Base-by-base conservation (phyloP, 1,140 invertebrate species). In the Mycetomoellerius zeteki region DNA sequence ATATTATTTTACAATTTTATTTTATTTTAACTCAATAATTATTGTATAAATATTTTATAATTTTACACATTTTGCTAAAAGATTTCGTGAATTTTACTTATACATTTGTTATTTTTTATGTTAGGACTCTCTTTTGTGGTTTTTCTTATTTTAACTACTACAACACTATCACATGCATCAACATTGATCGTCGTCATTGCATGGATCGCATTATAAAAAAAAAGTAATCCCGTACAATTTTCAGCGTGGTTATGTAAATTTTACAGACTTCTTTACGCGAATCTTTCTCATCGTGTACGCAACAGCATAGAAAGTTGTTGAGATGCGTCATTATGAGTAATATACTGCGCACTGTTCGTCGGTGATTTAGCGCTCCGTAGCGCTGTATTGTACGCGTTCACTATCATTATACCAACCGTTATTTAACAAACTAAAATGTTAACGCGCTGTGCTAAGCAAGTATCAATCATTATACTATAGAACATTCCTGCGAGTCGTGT, bases 381-480 rank as follows among this genome's bases (percentile, higher is more conserved):
- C 19, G 12, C 24, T n/a, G 67, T 72, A 14, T 62, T 75, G 24
- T 19, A 30, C 37, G 52, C 21, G 54, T 58, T 69, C 16, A 30
- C n/a, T 47, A 56, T 72, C 64, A 72, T 60, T 75, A 37, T 16
- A 60, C 27, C n/a, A 19, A 47, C 24, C 69, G n/a, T 85, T 77
- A 85, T 77, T 85, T 62, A 75, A 85, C 24, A 58, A 73, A 72
- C 58, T 85, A 56, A 73, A 85, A 85, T 62, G 47, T 80, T 37
- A 6, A 10, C 65, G 24, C 43, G 60, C n/a, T 8, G 30, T 8
- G 30, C n/a, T 67, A 52, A 10, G 14, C 60, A 33, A 67, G 33
- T 30, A 72, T 81, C 65, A 71, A 81, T 81, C 21, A 72, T 60
- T 56, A 54, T 37, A 43, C 16, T 33, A 30, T 16, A 14, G 10